Base-by-base conservation (phyloP, 2,888 invertebrate genomes). In the Sepiola atlantica region DNA sequence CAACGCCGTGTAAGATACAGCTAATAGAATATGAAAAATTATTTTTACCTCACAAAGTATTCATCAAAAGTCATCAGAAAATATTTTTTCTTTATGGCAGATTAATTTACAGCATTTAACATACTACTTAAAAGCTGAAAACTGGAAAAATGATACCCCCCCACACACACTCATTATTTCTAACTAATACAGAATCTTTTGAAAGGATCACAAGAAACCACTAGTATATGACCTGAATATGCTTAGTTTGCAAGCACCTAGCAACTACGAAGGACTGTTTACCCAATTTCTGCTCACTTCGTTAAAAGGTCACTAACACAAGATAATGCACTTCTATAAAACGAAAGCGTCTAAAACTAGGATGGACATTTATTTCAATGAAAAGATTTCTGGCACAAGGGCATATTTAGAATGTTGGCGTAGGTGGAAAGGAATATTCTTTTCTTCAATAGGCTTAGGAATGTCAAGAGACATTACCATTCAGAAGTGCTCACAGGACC, bases 331-430 rank as follows among this genome's bases (percentile, higher is more conserved):
- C 77, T n/a, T 18, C 12, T 32, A n/a, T 77, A 77, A 14, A n/a
- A 77, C n/a, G 77, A 77, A 77, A 32, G n/a, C n/a, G 77, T 77
- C n/a, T 77, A n/a, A 77, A 16, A 77, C 77, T 77, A 32, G n/a
- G 16, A 32, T 32, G 77, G n/a, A 77, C 77, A 32, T 77, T 77
- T 77, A 77, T 77, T 32, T 77, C 77, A 14, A 77, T n/a, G 77
- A 77, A 77, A 77, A 77, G 77, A n/a, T 45, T 18, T 32, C 14
- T 54, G 92, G n/a, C 24, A 35, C 21, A 61, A 45, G 35, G 55
- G 91, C 8, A 77, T 35, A 94, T 77, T n/a, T 21, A 24, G 91
- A 28, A 90, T 24, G 21, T 94, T 92, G 35, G 35, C n/a, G 94
- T n/a, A 4, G 77, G 77, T n/a, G n/a, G n/a, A n/a, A n/a, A 77